Percentiles rank a stretch among this genome's conserved stretches.
Evolutionary conservation across 2,797 vertebrate genomes (phyloP).

Genomic region (Sebastolobus altivelis): DNA sequence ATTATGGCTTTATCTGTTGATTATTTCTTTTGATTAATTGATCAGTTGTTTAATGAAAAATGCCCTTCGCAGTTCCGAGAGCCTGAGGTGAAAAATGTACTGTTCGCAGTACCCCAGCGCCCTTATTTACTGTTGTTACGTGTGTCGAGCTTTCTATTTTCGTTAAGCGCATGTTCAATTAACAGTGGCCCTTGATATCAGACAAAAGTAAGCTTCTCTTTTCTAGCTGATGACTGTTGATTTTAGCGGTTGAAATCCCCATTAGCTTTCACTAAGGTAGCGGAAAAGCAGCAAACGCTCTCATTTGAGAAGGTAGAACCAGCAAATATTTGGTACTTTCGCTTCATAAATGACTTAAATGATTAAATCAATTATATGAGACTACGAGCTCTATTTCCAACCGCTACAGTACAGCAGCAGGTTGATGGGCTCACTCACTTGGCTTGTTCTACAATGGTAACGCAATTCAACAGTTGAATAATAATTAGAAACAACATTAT

Average conservation of each 20-base stretch:
- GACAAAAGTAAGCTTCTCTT: neutral
- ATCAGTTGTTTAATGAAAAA: no score
- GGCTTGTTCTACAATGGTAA: neutral
- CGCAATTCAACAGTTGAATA: neutral
- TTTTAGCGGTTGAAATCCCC: neutral
- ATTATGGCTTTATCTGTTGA: no score
- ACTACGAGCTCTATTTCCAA: neutral
- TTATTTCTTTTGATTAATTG: no score
- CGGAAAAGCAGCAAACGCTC: neutral
- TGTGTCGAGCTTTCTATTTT: neutral
- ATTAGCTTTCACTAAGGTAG: no score
- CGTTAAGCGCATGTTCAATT: neutral
- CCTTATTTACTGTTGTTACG: no score
- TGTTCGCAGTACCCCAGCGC: no score
- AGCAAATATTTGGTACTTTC: neutral
- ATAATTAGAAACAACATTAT: neutral
- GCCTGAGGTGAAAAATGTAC: no score
- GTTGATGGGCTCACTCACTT: neutral
- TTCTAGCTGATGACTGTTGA: neutral
- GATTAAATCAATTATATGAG: neutral
- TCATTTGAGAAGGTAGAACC: neutral
- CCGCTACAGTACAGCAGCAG: neutral
- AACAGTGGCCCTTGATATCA: neutral
- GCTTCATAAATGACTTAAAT: neutral
- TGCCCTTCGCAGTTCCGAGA: no score